Conservation (phyloP, 35 echinoderm and acorn worm genomes). For the Eucidaris tribuloides region DNA sequence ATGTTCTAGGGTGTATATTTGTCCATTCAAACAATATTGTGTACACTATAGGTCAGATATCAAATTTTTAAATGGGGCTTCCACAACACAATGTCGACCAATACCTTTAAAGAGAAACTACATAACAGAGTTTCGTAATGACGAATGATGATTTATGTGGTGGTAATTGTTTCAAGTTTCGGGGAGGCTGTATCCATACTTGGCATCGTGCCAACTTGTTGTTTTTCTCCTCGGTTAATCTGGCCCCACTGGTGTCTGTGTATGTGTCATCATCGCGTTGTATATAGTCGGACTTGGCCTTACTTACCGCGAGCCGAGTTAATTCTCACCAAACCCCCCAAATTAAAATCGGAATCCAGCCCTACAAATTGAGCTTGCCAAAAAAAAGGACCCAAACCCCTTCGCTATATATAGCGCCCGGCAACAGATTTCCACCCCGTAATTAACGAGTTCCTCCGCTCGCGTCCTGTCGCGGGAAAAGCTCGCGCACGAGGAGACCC, state of each 20-base stretch:
- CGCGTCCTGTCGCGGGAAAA: not conserved
- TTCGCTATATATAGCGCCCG: conserved; percentile 9
- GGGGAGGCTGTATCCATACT: not conserved
- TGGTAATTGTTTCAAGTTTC: too few relatives aligned
- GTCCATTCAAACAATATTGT: too few relatives aligned
- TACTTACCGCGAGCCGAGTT: not conserved
- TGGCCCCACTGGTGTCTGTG: not conserved
- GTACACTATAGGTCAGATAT: too few relatives aligned
- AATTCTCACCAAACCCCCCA: conserved; percentile 4
- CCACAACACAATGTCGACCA: too few relatives aligned
- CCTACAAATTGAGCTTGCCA: conserved; percentile 11
- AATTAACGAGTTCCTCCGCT: conserved; percentile 21
- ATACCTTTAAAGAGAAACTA: too few relatives aligned
- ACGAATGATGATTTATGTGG: too few relatives aligned
- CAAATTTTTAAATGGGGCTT: too few relatives aligned
- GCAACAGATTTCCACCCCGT: conserved; percentile 20
- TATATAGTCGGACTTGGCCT: conserved; percentile 13
- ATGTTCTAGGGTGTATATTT: too few relatives aligned
- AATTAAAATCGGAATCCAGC: conserved; percentile 9
- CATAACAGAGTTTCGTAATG: too few relatives aligned
- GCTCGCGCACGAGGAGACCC: not conserved
- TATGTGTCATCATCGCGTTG: conserved; percentile 27
- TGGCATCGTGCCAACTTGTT: not conserved
- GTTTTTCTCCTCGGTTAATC: too few relatives aligned
- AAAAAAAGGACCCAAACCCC: conserved; percentile 5